A percentile compares a stretch with the other conserved stretches of the same genome.
Evolutionary conservation across 2,797 vertebrate species (phyloP).

Genomic region (Balearica regulorum): DNA sequence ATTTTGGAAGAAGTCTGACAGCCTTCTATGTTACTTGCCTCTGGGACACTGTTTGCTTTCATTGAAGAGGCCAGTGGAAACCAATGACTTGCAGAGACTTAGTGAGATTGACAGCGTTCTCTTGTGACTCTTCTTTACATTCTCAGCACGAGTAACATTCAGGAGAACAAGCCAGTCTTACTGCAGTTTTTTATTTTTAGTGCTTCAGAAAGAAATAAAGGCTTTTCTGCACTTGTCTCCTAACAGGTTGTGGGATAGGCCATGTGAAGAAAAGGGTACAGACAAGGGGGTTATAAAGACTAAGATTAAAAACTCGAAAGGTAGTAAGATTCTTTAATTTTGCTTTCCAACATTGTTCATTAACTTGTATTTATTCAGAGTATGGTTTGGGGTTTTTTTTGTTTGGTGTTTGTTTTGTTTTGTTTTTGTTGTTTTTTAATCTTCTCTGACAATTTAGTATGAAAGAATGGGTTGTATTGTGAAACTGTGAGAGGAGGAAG

Average conservation of each 20-base stretch:
- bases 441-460: background rate
- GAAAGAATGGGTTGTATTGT: background rate
- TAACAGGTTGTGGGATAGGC: background rate
- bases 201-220: background rate
- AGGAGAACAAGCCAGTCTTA: background rate
- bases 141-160: background rate
- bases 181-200: background rate
- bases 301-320: background rate
- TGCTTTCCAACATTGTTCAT: background rate
- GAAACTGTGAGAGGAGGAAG: background rate
- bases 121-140: background rate
- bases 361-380: background rate
- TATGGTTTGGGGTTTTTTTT: background rate
- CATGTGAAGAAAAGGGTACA: background rate
- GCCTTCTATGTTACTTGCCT: background rate
- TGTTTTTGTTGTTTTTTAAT: background rate
- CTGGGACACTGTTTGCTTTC: background rate
- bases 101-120: background rate
- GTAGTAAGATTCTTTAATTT: background rate
- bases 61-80: background rate
- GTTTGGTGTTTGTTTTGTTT: background rate
- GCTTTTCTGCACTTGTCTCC: background rate
- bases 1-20: background rate
- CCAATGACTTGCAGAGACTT: background rate
- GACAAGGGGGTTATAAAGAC: background rate